These are phyloP conservation scores for Lamellibrachia luymesi DNA, from an alignment of 1,140 invertebrate species.

Conservation along the genomic window DNA sequence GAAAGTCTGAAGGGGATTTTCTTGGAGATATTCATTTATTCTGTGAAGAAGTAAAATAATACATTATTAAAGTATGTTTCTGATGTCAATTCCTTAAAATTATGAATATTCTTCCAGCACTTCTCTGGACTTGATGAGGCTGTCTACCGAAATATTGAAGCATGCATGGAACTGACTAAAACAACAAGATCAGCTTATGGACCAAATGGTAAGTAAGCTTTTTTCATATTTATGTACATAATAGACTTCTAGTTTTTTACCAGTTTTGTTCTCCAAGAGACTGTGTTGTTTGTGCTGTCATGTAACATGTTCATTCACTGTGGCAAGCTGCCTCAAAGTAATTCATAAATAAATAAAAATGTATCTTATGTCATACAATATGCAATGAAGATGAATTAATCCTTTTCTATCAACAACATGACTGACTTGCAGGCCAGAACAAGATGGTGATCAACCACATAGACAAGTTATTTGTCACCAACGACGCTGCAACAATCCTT, in stretches of 20 bases:
- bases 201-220: constrained; percentile 66
- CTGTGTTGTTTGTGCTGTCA: no score
- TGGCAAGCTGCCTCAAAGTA: no score
- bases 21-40: background rate
- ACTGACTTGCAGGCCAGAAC: constrained; percentile 80
- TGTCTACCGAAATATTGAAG: constrained; percentile 90
- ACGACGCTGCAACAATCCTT: constrained; percentile 97
- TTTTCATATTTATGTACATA: background rate
- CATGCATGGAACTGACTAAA: constrained; percentile 91
- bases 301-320: no score
- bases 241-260: background rate
- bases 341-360: no score
- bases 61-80: background rate
- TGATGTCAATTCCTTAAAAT: background rate
- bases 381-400: background rate
- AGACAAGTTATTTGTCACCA: constrained; percentile 98
- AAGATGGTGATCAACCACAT: constrained; percentile 99
- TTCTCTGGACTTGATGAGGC: constrained; percentile 97
- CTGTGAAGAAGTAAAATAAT: background rate
- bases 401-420: background rate
- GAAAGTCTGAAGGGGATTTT: background rate
- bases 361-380: background rate
- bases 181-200: constrained; percentile 94
- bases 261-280: background rate
- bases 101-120: constrained; percentile 67